These are phyloP conservation scores for Hyppa rectilinea DNA, from an alignment of 2,888 invertebrate genomes.

Conservation along the genomic window DNA sequence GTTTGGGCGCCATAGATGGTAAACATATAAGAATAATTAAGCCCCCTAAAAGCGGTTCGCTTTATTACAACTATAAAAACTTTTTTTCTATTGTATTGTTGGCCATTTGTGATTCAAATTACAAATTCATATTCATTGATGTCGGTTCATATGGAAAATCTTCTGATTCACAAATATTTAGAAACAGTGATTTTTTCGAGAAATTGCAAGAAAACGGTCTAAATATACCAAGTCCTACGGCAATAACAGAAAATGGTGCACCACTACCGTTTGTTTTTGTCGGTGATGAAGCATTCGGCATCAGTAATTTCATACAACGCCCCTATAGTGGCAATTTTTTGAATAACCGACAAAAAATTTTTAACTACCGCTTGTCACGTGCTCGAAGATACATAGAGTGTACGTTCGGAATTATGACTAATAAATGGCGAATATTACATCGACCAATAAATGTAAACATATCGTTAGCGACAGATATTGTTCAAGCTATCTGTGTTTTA, in stretches of 20 bases:
- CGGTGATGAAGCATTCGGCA: slow-evolving; percentile 6
- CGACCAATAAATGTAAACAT: slow-evolving; percentile 34
- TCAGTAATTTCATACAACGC: slow-evolving; percentile 9
- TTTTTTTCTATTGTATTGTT: slow-evolving; percentile 41
- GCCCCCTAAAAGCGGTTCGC: slow-evolving; percentile 38
- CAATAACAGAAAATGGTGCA: neutral
- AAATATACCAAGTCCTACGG: neutral
- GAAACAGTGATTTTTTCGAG: neutral
- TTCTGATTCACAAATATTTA: slow-evolving; percentile 46
- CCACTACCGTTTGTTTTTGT: slow-evolving; percentile 9
- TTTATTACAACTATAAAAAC: slow-evolving; percentile 43
- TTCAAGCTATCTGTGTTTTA: slow-evolving; percentile 38
- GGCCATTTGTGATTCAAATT: slow-evolving; percentile 43
- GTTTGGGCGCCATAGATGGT: slow-evolving; percentile 40
- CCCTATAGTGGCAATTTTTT: neutral
- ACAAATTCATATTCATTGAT: slow-evolving; percentile 40
- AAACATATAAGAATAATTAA: slow-evolving; percentile 48
- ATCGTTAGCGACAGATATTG: slow-evolving; percentile 32
- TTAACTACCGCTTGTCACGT: slow-evolving; percentile 29
- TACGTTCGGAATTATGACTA: slow-evolving; percentile 42
- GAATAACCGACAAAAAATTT: too few relatives aligned
- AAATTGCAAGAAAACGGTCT: neutral
- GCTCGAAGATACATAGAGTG: slow-evolving; percentile 33
- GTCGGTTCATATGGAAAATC: slow-evolving; percentile 40
- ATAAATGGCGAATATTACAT: slow-evolving; percentile 48